Evolutionary conservation across 2,888 invertebrate genomes (phyloP).

Genomic region (Gandaritis pyraliata): DNA sequence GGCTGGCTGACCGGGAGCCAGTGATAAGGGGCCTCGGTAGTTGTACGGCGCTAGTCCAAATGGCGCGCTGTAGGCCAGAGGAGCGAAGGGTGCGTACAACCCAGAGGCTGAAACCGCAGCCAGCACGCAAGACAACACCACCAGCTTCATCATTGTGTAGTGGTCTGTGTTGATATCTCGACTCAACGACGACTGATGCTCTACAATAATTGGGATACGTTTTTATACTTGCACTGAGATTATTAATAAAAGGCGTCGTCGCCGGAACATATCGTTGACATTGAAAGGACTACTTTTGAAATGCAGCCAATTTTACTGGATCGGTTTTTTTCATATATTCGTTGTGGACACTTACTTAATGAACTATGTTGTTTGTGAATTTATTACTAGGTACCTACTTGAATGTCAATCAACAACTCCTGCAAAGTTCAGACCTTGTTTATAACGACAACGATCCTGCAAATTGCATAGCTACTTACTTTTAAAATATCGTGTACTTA

Average conservation of each 20-base stretch:
- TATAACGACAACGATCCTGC: conserved; percentile 6
- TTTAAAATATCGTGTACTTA: neutral
- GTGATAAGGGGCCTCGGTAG: conserved; percentile 72
- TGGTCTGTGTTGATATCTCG: conserved; percentile 74
- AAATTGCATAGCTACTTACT: conserved; percentile 8
- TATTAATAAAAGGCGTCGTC: conserved; percentile 52
- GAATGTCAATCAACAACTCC: conserved; percentile 5
- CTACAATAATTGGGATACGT: conserved; percentile 42
- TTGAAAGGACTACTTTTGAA: conserved; percentile 69
- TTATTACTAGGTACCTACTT: conserved; percentile 5
- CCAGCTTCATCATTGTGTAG: conserved; percentile 80
- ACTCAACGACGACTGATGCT: conserved; percentile 68
- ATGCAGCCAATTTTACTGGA: conserved; percentile 44
- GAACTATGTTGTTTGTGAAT: conserved; percentile 37
- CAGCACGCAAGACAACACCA: conserved; percentile 86
- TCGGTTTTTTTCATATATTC: conserved; percentile 46
- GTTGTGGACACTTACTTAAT: no score
- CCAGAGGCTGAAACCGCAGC: conserved; percentile 80
- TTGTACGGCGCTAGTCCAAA: conserved; percentile 39
- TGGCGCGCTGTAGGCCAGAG: conserved; percentile 41
- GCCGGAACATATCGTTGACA: conserved; percentile 61
- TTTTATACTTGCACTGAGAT: conserved; percentile 64
- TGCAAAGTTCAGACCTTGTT: conserved; percentile 15
- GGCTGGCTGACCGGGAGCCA: conserved; percentile 77
- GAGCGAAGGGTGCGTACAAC: conserved; percentile 36